Base-by-base conservation (phyloP, 2,888 invertebrate genomes). In the Cepaea hortensis region DNA sequence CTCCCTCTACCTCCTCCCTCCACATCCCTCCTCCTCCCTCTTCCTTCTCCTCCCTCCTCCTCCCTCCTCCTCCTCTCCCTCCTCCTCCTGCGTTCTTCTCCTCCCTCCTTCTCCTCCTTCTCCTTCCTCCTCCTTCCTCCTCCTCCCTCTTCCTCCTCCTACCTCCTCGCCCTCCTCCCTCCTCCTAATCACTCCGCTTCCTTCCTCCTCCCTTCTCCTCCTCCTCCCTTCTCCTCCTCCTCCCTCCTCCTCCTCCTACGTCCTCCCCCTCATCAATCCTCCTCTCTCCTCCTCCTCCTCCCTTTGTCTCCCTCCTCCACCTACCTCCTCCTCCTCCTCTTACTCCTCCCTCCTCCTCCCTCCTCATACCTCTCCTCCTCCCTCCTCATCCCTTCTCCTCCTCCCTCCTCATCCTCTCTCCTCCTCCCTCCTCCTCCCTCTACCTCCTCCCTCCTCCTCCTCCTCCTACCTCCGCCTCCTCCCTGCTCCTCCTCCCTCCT, bases 401-500 rank as follows among this genome's bases (percentile, higher is more conserved):
- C n/a, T 20, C 20, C 70, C 20, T 20, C n/a, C 20, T 70, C n/a
- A 18, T 70, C 70, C 5, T 70, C n/a, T 70, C 20, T 20, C 20
- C 20, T 20, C 20, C 20, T n/a, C 20, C 20, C n/a, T 20, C 20
- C 70, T 70, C 20, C n/a, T 70, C 20, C 70, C 13, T 20, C n/a
- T 20, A 18, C 70, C 20, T 20, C 18, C 50, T 46, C 46, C 50
- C 46, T 79, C 50, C 46, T 50, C 46, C n/a, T n/a, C n/a, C n/a
- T n/a, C n/a, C n/a, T n/a, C n/a, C n/a, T n/a, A n/a, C n/a, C n/a
- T n/a, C n/a, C n/a, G n/a, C n/a, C n/a, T n/a, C n/a, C n/a, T n/a
- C n/a, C n/a, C n/a, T n/a, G n/a, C n/a, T n/a, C n/a, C 62, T 62
- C 46, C 62, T 62, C 46, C n/a, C 65, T 81, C 62, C 65, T 81